phyloP scores from a whole-genome alignment of 2,113 vertebrate genomes.

The Lamprotornis superbus region DNA sequence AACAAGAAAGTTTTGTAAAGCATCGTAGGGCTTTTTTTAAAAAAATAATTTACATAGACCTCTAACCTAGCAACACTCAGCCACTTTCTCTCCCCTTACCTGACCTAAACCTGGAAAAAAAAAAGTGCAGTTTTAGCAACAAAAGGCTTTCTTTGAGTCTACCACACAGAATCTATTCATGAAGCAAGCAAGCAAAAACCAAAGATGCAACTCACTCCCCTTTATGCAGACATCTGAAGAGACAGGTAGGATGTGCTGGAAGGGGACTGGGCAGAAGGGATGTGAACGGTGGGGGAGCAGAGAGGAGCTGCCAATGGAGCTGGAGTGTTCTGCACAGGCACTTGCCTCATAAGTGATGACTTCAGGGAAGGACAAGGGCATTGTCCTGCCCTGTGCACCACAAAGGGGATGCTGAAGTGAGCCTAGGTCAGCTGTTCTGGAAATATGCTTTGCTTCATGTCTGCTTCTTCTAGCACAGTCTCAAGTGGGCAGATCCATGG shows the following conservation, averaged over 20 bases:
- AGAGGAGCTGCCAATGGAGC: neutral
- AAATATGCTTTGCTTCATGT: neutral
- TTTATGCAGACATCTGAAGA: neutral
- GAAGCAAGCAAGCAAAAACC: neutral
- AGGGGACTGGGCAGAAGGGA: neutral
- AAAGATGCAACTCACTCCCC: neutral
- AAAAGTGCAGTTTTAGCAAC: neutral
- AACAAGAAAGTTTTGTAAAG: neutral
- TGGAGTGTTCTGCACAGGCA: fast-evolving
- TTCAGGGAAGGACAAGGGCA: neutral
- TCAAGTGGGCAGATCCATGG: fast-evolving
- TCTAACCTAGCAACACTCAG: neutral
- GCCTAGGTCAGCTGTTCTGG: neutral
- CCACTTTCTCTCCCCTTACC: neutral
- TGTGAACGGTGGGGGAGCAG: neutral
- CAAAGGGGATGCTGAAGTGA: neutral
- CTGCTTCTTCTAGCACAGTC: neutral
- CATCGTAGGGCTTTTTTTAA: neutral
- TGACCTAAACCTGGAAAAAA: neutral
- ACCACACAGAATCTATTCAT: neutral
- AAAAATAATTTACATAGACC: neutral
- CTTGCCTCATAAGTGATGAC: fast-evolving
- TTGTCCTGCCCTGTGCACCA: neutral
- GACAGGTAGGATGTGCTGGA: neutral
- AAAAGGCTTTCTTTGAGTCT: neutral